Conservation (phyloP, 35 echinoderm and acorn worm genomes). For the Eucidaris tribuloides region DNA sequence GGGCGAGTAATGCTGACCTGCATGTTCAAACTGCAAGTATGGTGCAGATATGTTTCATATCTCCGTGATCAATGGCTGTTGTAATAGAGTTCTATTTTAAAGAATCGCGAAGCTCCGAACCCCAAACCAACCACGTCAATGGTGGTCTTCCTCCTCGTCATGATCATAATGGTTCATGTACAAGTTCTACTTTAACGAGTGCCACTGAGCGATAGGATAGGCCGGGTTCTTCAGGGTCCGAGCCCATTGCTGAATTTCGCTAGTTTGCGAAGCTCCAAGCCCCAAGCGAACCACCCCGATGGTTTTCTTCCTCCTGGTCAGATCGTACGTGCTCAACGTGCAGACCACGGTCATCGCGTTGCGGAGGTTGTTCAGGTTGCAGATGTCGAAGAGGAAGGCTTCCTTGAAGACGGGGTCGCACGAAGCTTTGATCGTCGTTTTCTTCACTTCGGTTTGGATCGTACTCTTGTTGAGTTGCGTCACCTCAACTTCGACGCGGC, state of each 20-base stretch:
- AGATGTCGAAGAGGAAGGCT: slow-evolving; percentile 58
- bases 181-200: too few species aligned
- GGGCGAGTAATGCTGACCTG: too few species aligned
- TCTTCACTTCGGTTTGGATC: background rate
- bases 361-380: slow-evolving; percentile 61
- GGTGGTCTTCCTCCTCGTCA: too few species aligned
- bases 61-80: too few species aligned
- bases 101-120: too few species aligned
- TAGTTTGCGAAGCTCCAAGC: slow-evolving; percentile 21
- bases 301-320: slow-evolving; percentile 6
- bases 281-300: slow-evolving; percentile 65
- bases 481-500: slow-evolving; percentile 18
- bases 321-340: slow-evolving; percentile 34
- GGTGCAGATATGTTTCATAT: too few species aligned
- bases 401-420: slow-evolving; percentile 70
- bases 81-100: too few species aligned
- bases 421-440: background rate
- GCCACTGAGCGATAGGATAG: slow-evolving; percentile 40
- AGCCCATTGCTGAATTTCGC: slow-evolving; percentile 67
- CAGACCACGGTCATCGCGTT: slow-evolving; percentile 60
- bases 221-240: slow-evolving; percentile 39
- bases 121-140: too few species aligned
- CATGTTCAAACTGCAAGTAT: too few species aligned
- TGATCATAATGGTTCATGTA: too few species aligned
- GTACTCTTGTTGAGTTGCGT: slow-evolving; percentile 29